Conservation (phyloP, 2,113 vertebrate genomes). For the Ursus arctos region DNA sequence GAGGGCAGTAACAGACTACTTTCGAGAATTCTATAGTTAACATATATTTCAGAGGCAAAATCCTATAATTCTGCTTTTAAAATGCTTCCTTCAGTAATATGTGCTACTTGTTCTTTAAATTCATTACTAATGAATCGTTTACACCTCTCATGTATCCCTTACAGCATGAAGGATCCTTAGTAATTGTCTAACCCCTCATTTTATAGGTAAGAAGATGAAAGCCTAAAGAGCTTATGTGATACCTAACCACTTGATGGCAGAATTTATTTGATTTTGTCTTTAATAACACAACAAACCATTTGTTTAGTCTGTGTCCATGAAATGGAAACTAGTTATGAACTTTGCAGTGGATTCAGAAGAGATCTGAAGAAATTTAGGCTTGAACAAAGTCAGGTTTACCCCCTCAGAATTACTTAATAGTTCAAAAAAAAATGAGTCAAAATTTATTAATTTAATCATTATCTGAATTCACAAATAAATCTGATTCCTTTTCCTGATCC, state of each 20-base stretch:
- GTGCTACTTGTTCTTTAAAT: neutral
- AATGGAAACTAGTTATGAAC: neutral
- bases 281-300: neutral
- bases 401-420: constrained; percentile 34
- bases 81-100: neutral
- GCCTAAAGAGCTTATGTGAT: neutral
- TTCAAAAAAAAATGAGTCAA: neutral
- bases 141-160: neutral
- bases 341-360: constrained; percentile 27
- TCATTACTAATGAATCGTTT: neutral
- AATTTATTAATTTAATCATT: neutral
- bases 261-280: constrained; percentile 43
- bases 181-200: neutral
- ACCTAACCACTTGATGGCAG: neutral
- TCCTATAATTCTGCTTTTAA: constrained; percentile 44
- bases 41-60: constrained; percentile 45
- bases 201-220: constrained; percentile 27
- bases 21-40: constrained; percentile 38
- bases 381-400: neutral
- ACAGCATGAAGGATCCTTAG: neutral
- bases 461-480: neutral
- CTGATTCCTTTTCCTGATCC: neutral
- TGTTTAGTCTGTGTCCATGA: neutral
- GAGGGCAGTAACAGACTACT: constrained; percentile 63
- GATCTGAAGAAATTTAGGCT: neutral